phyloP scores from a whole-genome alignment of 1,140 invertebrate genomes.

The Drosophila micromelanica region DNA sequence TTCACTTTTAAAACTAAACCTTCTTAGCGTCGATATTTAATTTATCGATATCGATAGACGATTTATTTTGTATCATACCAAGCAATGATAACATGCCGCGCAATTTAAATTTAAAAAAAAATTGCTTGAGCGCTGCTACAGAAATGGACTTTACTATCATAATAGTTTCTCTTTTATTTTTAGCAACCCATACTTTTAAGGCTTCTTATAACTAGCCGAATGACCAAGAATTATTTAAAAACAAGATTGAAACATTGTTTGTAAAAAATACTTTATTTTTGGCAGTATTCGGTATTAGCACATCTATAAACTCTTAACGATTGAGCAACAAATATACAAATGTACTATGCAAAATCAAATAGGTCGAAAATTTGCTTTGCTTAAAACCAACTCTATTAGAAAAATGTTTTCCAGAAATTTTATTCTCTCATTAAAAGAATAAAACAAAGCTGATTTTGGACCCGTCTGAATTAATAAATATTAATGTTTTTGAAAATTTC shows the following conservation, averaged over 20 bases:
- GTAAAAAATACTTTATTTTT: slow-evolving; percentile 27
- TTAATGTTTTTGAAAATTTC: background rate
- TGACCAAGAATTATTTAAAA: background rate
- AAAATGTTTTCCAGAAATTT: background rate
- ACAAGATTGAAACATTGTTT: slow-evolving; percentile 1
- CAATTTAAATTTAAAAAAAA: too few relatives aligned
- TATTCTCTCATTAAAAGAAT: background rate
- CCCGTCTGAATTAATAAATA: background rate
- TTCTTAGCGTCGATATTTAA: too few relatives aligned
- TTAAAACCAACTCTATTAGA: background rate
- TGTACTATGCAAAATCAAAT: slow-evolving; percentile 11
- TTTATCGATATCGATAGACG: too few relatives aligned
- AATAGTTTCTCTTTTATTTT: too few relatives aligned
- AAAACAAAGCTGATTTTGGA: background rate
- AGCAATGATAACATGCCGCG: too few relatives aligned
- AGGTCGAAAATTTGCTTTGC: background rate
- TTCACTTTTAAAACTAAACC: too few relatives aligned
- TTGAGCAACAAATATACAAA: slow-evolving; percentile 5
- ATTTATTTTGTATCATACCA: too few relatives aligned
- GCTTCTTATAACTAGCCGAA: too few relatives aligned
- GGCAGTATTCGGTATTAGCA: background rate
- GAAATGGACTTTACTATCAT: too few relatives aligned
- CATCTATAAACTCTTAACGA: slow-evolving; percentile 1
- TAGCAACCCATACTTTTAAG: too few relatives aligned
- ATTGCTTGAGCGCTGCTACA: too few relatives aligned